phyloP scores from a whole-genome alignment of 1,140 invertebrate species.

The Bombus consobrinus region DNA sequence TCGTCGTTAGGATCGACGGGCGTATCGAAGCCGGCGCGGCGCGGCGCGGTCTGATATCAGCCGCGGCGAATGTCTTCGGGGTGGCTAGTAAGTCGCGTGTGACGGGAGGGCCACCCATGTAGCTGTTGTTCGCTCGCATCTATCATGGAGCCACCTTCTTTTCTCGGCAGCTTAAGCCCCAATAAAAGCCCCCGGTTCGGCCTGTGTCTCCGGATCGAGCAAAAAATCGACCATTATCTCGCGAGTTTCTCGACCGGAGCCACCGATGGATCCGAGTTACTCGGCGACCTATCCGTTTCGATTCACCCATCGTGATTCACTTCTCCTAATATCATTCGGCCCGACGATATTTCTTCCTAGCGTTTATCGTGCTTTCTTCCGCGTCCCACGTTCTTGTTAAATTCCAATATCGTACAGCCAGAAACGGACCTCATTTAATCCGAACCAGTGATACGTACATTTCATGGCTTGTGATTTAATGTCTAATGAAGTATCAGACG shows the following conservation, averaged over 20 bases:
- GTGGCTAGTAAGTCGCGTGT: constrained; percentile 80
- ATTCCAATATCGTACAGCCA: neutral
- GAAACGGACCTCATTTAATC: neutral
- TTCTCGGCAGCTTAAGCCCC: constrained; percentile 76
- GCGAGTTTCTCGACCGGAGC: constrained; percentile 49
- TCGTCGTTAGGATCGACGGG: constrained; percentile 37
- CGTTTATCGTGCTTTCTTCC: constrained; percentile 9
- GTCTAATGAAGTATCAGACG: neutral
- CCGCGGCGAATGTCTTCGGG: constrained; percentile 79
- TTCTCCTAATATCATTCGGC: neutral
- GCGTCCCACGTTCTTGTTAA: neutral
- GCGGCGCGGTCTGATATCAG: constrained; percentile 59
- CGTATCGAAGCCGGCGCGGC: constrained; percentile 38
- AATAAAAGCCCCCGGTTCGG: constrained; percentile 77
- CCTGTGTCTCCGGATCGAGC: constrained; percentile 75
- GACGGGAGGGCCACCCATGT: constrained; percentile 82
- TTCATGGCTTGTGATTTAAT: neutral
- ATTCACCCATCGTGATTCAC: constrained; percentile 21
- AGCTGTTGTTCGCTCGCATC: constrained; percentile 80
- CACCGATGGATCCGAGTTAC: constrained; percentile 58
- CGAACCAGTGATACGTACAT: neutral
- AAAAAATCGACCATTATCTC: constrained; percentile 75
- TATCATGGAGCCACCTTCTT: constrained; percentile 82
- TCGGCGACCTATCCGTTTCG: constrained; percentile 41
- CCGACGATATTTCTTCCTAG: neutral